Evolutionary conservation across 2,113 vertebrate genomes (phyloP).

Genomic region (Ophthalmolycus amberensis): DNA sequence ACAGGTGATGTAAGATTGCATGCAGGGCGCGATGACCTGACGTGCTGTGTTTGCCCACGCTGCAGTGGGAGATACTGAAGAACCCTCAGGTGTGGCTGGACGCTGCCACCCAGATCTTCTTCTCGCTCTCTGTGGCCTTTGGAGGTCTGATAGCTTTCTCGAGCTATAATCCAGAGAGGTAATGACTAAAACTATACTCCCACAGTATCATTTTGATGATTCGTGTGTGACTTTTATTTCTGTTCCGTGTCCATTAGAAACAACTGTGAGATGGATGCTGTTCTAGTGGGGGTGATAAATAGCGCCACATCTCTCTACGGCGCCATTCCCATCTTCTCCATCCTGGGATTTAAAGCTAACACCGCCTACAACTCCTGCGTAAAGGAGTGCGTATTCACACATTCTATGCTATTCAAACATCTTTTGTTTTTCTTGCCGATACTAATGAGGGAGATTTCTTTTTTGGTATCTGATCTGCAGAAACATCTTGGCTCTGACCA

Average conservation of each 20-base stretch:
- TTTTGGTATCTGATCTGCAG: constrained; percentile 74
- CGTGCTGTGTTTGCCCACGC: constrained; percentile 18
- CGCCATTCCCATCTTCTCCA: constrained; percentile 90
- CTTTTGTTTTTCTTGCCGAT: not conserved
- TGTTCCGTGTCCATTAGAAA: constrained; percentile 82
- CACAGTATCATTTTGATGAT: too few relatives aligned
- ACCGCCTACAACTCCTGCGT: constrained; percentile 81
- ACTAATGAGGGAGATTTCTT: not conserved
- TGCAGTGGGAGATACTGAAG: constrained; percentile 86
- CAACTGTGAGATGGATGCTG: constrained; percentile 90
- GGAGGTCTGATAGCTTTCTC: constrained; percentile 93
- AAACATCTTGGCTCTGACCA: constrained; percentile 88
- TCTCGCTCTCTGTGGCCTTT: constrained; percentile 92
- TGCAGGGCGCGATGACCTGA: constrained; percentile 50
- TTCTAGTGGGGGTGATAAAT: constrained; percentile 89
- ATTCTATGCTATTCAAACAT: not conserved
- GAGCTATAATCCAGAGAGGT: constrained; percentile 91
- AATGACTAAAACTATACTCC: constrained; percentile 28
- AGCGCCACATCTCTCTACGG: constrained; percentile 92
- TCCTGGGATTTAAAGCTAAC: constrained; percentile 94
- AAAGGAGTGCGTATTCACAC: constrained; percentile 79
- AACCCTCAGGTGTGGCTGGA: constrained; percentile 93
- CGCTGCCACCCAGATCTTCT: constrained; percentile 94
- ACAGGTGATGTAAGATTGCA: too few relatives aligned
- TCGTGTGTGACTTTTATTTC: not conserved